Conservation (phyloP, 2,797 vertebrate genomes). For the Epinephelus awoara region DNA sequence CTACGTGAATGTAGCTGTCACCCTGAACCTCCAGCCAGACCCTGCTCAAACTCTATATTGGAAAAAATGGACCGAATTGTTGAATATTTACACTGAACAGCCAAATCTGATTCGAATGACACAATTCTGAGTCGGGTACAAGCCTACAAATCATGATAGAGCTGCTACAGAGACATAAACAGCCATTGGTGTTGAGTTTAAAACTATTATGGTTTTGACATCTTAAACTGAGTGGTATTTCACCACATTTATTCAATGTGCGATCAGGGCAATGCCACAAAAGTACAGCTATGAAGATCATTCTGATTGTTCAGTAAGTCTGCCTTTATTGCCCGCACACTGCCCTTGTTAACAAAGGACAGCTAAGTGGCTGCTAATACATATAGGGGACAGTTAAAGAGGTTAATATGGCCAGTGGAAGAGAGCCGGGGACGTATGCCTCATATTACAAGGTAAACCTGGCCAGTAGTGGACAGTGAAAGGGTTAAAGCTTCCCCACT, state of each 20-base stretch:
- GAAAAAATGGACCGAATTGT: too few relatives aligned
- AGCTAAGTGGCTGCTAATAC: background rate
- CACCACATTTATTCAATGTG: background rate
- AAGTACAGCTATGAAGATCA: background rate
- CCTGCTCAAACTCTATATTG: too few relatives aligned
- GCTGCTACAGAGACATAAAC: background rate
- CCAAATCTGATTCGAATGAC: too few relatives aligned
- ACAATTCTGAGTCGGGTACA: too few relatives aligned
- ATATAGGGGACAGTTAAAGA: background rate
- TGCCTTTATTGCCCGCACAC: background rate
- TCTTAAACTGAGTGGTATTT: background rate
- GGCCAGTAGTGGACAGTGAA: constrained; percentile 42
- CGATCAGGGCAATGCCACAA: background rate
- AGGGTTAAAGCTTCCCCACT: constrained; percentile 69
- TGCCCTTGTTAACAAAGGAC: background rate
- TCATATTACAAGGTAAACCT: constrained; percentile 23
- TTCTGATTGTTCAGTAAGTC: background rate
- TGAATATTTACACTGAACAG: too few relatives aligned
- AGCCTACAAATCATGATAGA: too few relatives aligned
- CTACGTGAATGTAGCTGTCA: too few relatives aligned
- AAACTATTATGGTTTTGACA: background rate
- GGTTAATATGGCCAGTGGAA: background rate
- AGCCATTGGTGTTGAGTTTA: background rate
- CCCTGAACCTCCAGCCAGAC: too few relatives aligned
- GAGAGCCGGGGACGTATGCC: background rate